Evolutionary conservation across 2,797 vertebrate species (phyloP).

Genomic region (Notamacropus eugenii): DNA sequence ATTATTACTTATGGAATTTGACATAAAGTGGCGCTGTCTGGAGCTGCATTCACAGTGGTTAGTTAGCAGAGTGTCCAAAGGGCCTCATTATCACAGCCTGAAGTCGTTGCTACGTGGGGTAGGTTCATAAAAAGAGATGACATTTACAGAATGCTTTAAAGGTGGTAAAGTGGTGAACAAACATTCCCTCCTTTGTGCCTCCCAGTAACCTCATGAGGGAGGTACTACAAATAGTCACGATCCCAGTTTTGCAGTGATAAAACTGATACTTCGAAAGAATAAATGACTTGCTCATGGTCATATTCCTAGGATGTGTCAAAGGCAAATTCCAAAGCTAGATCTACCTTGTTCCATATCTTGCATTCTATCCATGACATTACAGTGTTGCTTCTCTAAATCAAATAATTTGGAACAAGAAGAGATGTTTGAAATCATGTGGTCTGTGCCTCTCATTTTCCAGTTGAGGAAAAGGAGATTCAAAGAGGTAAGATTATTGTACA

Average conservation of each 20-base stretch:
- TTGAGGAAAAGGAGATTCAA: background rate
- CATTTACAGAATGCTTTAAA: background rate
- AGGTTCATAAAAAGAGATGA: background rate
- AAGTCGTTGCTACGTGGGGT: background rate
- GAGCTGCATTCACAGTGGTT: background rate
- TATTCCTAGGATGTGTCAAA: background rate
- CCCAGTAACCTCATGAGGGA: background rate
- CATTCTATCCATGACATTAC: background rate
- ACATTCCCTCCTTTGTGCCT: background rate
- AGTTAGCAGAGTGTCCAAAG: background rate
- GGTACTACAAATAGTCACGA: background rate
- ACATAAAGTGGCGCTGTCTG: background rate
- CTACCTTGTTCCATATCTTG: background rate
- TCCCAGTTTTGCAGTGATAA: background rate
- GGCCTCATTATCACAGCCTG: background rate
- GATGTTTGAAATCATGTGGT: background rate
- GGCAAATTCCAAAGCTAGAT: background rate
- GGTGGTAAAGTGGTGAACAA: background rate
- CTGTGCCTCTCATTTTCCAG: background rate
- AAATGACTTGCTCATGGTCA: background rate
- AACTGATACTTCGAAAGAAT: background rate
- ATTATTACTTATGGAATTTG: background rate
- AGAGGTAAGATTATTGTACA: background rate
- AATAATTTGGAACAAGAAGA: background rate
- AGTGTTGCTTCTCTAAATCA: background rate